These are phyloP conservation scores for Fragariocoptes setiger DNA, from an alignment of 1,140 invertebrate genomes.

Conservation along the genomic window DNA sequence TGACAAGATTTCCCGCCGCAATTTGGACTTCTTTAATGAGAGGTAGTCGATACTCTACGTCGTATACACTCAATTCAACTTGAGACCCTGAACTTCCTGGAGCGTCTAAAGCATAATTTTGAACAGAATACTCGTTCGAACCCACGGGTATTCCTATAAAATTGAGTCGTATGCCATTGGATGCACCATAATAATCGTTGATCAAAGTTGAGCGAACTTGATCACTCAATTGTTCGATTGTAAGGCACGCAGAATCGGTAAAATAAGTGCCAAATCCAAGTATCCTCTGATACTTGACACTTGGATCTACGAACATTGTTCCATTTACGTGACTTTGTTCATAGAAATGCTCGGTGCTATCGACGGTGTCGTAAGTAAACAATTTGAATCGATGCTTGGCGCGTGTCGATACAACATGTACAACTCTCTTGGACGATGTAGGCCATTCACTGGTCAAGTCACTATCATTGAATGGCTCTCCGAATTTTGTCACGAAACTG, in stretches of 20 bases:
- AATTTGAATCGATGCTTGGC: neutral
- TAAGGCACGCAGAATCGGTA: neutral
- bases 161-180: conserved; percentile 29
- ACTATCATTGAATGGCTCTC: neutral
- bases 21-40: neutral
- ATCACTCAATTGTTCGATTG: neutral
- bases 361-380: neutral
- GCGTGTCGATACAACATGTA: neutral
- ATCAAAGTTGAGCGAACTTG: conserved; percentile 1
- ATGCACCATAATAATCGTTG: conserved; percentile 2
- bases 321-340: neutral
- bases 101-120: conserved; percentile 34
- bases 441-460: neutral
- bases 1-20: neutral
- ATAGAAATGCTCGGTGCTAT: neutral
- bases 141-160: conserved; percentile 42
- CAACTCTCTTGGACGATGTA: neutral
- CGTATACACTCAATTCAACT: conserved; percentile 20
- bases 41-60: conserved; percentile 26
- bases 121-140: conserved; percentile 43
- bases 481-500: neutral
- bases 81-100: conserved; percentile 27
- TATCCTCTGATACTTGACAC: neutral
- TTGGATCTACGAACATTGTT: neutral
- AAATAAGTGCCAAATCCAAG: neutral